Base-by-base conservation (phyloP, 35 echinoderm and acorn worm species). In the Antedon bifida region DNA sequence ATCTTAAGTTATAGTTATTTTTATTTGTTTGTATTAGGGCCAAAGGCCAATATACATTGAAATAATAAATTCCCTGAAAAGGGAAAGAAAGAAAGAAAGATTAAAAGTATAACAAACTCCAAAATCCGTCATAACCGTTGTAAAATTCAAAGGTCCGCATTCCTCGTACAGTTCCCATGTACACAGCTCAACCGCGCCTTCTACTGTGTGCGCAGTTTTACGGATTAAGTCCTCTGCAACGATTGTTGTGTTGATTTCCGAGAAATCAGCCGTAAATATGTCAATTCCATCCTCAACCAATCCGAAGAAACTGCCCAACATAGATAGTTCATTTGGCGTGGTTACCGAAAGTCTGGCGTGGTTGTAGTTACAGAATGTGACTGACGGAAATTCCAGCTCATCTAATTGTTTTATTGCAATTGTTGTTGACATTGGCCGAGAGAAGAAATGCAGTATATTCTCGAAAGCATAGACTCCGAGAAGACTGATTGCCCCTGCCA, bases 41-140 rank as follows among this genome's bases (percentile, higher is more conserved):
- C n/a, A n/a, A n/a, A n/a, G n/a, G n/a, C n/a, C n/a, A n/a, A n/a
- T n/a, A n/a, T n/a, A n/a, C n/a, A n/a, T n/a, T n/a, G n/a, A n/a
- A n/a, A n/a, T n/a, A n/a, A n/a, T n/a, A n/a, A n/a, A n/a, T n/a
- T n/a, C n/a, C n/a, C n/a, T n/a, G n/a, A n/a, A n/a, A n/a, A n/a
- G n/a, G n/a, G n/a, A n/a, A n/a, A n/a, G n/a, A n/a, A n/a, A n/a
- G n/a, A n/a, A n/a, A n/a, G n/a, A n/a, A n/a, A n/a, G n/a, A n/a
- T n/a, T n/a, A 77, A 92, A 92, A 26, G 90, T 88, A 35, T 88
- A 92, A 36, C 90, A 92, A 34, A 92, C 82, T 5, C 90, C 86
- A 82, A 92, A 92, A 46, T 92, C 86, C 8, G 90, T 88, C 32
- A 92, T 39, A 17, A 82, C 77, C 26, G 84, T 82, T 16, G 90